Evolutionary conservation across 92 coral and sea anemone genomes (phyloP).

Genomic region (Galaxea fascicularis): DNA sequence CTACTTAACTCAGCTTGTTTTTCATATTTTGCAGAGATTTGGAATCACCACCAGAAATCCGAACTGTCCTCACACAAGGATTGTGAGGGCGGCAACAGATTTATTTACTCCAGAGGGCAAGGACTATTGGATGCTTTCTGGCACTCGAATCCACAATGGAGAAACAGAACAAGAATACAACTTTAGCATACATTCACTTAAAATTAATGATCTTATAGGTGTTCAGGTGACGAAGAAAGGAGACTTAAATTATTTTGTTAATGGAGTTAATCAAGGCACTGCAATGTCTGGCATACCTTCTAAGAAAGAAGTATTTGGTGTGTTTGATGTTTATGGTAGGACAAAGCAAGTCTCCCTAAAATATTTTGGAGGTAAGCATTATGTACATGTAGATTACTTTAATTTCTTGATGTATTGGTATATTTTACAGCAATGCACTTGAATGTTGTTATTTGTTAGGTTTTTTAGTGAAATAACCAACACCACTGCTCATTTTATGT

Average conservation of each 20-base stretch:
- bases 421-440: no score
- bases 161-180: conserved; percentile 87
- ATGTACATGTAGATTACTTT: not conserved
- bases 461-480: no score
- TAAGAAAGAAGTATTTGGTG: conserved; percentile 83
- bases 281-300: conserved; percentile 90
- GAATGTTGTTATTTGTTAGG: no score
- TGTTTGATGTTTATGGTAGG: conserved; percentile 98
- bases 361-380: conserved; percentile 86
- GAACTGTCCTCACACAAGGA: conserved; percentile 74
- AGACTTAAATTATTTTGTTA: conserved; percentile 79
- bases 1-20: not conserved
- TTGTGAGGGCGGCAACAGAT: conserved; percentile 96
- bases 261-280: conserved; percentile 85
- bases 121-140: conserved; percentile 96
- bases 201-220: conserved; percentile 85
- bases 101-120: conserved; percentile 84
- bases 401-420: no score
- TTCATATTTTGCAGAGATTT: conserved; percentile 73
- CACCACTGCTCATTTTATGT: no score
- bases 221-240: conserved; percentile 88
- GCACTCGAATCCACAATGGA: conserved; percentile 94
- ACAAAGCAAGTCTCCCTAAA: conserved; percentile 93
- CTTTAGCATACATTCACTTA: conserved; percentile 86
- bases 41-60: conserved; percentile 94